phyloP scores from a whole-genome alignment of 2,888 invertebrate species.

The Mellilla xanthometata region DNA sequence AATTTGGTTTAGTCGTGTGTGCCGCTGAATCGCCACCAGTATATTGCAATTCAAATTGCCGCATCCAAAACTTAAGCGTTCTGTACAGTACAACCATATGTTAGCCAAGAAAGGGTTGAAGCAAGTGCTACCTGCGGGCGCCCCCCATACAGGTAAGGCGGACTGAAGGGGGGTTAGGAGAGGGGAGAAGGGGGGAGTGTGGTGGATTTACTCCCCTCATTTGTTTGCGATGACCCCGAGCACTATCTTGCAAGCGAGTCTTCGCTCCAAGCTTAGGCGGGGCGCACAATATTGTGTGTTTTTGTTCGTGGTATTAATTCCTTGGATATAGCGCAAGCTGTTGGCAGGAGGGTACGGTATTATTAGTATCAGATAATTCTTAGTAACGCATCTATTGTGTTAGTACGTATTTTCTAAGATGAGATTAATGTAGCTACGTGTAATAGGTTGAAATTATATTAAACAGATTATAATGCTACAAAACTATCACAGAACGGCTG shows the following conservation, averaged over 20 bases:
- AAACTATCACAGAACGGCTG: too few species aligned
- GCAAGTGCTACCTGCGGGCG: constrained; percentile 49
- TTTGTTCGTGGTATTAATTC: constrained; percentile 30
- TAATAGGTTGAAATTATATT: too few species aligned
- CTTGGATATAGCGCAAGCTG: not conserved
- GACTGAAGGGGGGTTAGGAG: not conserved
- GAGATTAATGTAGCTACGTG: too few species aligned
- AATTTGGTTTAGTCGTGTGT: too few species aligned
- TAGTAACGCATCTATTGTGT: too few species aligned
- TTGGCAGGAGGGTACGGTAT: not conserved
- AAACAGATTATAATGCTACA: too few species aligned
- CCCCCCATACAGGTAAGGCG: constrained; percentile 22
- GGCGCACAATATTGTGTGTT: constrained; percentile 50
- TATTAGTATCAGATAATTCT: too few species aligned
- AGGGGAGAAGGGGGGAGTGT: constrained; percentile 39
- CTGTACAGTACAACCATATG: constrained; percentile 57
- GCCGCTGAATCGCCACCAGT: too few species aligned
- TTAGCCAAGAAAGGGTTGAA: constrained; percentile 80
- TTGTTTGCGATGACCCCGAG: constrained; percentile 86
- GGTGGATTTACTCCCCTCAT: constrained; percentile 86
- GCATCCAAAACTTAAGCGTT: constrained; percentile 33
- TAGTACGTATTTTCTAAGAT: too few species aligned
- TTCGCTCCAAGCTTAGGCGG: constrained; percentile 60
- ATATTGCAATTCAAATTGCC: constrained; percentile 2
- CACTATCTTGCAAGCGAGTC: constrained; percentile 65